Conservation (phyloP, 2,888 invertebrate genomes). For the Luperina nickerlii region DNA sequence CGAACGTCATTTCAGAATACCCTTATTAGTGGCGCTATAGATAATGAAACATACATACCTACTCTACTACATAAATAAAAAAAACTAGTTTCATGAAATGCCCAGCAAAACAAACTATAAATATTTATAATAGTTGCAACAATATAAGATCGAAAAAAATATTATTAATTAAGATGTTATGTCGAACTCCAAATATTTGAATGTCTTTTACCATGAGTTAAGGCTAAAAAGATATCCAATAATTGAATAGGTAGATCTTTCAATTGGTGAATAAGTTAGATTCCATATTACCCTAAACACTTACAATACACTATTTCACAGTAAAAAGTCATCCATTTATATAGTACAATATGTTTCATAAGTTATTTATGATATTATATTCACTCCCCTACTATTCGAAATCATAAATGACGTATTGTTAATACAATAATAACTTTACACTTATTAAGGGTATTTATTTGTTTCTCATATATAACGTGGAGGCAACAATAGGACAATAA, state of each 20-base stretch:
- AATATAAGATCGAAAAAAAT: neutral
- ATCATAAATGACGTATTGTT: neutral
- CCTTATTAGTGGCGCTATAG: too few species aligned
- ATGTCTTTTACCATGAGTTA: neutral
- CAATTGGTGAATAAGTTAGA: neutral
- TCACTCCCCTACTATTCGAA: neutral
- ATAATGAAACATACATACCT: neutral
- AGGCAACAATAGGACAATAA: neutral
- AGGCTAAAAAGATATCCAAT: neutral
- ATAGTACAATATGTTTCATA: conserved; percentile 2
- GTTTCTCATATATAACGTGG: neutral
- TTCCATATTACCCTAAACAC: neutral
- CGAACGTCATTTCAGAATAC: too few species aligned
- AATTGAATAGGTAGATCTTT: neutral
- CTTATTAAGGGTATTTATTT: neutral
- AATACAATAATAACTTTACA: conserved; percentile 10
- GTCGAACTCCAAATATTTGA: conserved; percentile 17
- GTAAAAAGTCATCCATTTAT: conserved; percentile 1
- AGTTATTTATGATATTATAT: neutral
- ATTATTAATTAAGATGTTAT: neutral
- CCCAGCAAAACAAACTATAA: too few species aligned
- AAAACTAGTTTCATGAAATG: neutral
- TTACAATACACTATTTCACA: conserved; percentile 13
- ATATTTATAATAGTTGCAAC: neutral
- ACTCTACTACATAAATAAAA: neutral